phyloP scores from a whole-genome alignment of 1,140 invertebrate species.

The Aricia agestis region DNA sequence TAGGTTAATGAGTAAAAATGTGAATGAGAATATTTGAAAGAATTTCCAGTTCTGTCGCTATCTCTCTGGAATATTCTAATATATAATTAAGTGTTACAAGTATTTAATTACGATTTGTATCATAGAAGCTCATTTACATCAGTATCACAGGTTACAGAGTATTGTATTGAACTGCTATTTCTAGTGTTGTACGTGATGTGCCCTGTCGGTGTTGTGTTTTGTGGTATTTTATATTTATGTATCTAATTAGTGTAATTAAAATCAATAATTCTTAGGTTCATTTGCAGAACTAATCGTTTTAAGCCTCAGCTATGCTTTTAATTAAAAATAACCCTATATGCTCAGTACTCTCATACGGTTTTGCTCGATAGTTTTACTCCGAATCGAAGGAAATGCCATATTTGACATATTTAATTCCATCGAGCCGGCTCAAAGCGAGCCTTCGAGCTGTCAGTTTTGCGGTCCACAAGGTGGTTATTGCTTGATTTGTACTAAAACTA shows the following conservation, averaged over 20 bases:
- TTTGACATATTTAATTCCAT: no score
- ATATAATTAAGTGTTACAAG: background rate
- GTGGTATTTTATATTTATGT: background rate
- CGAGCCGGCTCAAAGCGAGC: no score
- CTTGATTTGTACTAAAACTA: no score
- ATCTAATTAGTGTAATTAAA: background rate
- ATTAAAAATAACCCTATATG: background rate
- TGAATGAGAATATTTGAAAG: constrained; percentile 1
- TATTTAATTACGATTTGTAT: background rate
- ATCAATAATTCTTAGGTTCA: background rate
- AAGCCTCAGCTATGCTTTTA: background rate
- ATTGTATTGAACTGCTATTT: background rate
- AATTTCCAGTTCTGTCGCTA: background rate
- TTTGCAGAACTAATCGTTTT: background rate
- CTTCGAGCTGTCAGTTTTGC: no score
- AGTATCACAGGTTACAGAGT: background rate
- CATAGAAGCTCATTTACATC: background rate
- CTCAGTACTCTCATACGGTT: no score
- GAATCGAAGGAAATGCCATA: no score
- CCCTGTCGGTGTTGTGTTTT: constrained; percentile 6
- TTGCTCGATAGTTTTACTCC: no score
- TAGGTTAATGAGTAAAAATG: constrained; percentile 1
- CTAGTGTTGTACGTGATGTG: background rate
- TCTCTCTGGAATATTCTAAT: background rate
- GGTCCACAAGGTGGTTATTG: no score